These are phyloP conservation scores for Panulirus ornatus DNA, from an alignment of 1,140 invertebrate species.

Conservation along the genomic window DNA sequence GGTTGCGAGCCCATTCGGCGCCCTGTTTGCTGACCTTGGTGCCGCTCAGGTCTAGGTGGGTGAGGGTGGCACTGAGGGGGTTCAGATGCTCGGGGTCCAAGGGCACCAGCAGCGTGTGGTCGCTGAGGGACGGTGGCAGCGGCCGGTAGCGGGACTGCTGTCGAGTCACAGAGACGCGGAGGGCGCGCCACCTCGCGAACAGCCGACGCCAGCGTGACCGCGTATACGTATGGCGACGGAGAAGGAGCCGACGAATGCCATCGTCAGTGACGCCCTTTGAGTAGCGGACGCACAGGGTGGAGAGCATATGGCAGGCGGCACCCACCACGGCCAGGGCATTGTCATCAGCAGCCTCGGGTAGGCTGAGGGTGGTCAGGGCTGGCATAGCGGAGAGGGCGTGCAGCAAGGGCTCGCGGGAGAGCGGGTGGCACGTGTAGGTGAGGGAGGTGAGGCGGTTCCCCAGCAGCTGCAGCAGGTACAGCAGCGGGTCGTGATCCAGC, in stretches of 20 bases:
- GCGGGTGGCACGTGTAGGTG: conserved; percentile 59
- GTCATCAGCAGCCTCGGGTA: conserved; percentile 55
- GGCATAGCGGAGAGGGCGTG: conserved; percentile 42
- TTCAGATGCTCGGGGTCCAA: conserved; percentile 60
- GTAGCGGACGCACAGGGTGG: conserved; percentile 53
- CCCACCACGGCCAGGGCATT: conserved; percentile 59
- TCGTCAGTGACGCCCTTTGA: conserved; percentile 62
- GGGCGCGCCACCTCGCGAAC: conserved; percentile 44
- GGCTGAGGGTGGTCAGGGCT: conserved; percentile 45
- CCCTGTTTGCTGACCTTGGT: conserved; percentile 34
- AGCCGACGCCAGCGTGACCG: conserved; percentile 55
- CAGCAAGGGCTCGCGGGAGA: conserved; percentile 51
- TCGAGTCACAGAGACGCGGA: not conserved
- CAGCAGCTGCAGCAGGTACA: conserved; percentile 49
- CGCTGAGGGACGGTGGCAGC: conserved; percentile 29
- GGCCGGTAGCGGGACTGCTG: conserved; percentile 59
- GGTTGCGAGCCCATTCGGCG: conserved; percentile 37
- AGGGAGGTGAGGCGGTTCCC: conserved; percentile 49
- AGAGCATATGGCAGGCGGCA: conserved; percentile 41
- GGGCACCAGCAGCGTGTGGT: conserved; percentile 41
- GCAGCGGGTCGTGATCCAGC: conserved; percentile 62
- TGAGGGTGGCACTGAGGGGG: conserved; percentile 49
- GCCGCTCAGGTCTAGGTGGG: conserved; percentile 50
- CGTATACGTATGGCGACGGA: conserved; percentile 51
- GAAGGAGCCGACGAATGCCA: conserved; percentile 43